Base-by-base conservation (phyloP, 53 echinoderm and acorn worm species). In the Glandiceps talaboti region DNA sequence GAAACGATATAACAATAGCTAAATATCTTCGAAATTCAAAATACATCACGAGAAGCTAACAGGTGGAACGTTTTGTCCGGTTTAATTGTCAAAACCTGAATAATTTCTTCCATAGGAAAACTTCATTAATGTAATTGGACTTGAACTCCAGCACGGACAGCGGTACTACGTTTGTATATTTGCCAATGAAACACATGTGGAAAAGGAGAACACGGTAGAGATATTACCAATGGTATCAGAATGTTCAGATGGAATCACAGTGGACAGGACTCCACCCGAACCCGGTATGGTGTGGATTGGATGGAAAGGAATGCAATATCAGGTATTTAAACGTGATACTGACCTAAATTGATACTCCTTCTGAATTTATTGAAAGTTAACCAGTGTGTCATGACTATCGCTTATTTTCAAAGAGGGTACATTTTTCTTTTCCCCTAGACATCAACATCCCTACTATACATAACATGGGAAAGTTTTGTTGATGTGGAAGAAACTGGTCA, bases 401-500 rank as follows among this genome's bases (percentile, higher is more conserved):
- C n/a, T n/a, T n/a, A n/a, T n/a, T n/a, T n/a, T n/a, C n/a, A n/a
- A 20, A 26, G 26, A 73, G 26, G 14, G 26, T 73, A 20, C 14
- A 26, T 14, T 26, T 20, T 14, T 20, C 14, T 14, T 26, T n/a
- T n/a, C n/a, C n/a, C 20, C 20, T 45, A 45, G 64, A 45, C 64
- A 6, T 45, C 64, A 45, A 45, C 64, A 12, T 45, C 77, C 1
- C 79, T 84, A 30, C 64, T 85, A 6, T 82, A 74, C 0, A 25
- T 88, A 14, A 73, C 74, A 1, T 88, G 88, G 88, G 85, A 85
- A 1, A 73, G 77, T 25, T 88, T 88, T 31, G 32, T 72, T 32
- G 89, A 88, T 30, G 84, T 88, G 27, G 88, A 88, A 84, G 88
- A 84, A 74, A 78, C 84, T 27, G 82, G 82, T 27, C 28, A 77